These are phyloP conservation scores for Phoxinus dragarum DNA, from an alignment of 2,797 vertebrate species.

Conservation along the genomic window DNA sequence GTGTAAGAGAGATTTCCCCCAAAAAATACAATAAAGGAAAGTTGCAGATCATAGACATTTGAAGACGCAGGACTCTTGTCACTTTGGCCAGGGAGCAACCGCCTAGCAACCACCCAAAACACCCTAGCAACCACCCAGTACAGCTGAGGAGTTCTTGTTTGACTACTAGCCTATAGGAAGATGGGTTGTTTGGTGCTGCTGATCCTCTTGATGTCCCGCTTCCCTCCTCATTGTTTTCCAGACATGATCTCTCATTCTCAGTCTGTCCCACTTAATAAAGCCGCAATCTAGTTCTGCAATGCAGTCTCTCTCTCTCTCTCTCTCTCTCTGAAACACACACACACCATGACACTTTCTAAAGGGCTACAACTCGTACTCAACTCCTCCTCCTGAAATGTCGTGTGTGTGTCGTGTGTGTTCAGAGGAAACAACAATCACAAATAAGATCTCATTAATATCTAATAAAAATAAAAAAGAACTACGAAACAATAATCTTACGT, in stretches of 20 bases:
- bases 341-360: constrained; percentile 38
- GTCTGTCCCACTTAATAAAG: constrained; percentile 51
- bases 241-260: background rate
- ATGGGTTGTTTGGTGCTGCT: background rate
- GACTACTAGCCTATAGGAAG: background rate
- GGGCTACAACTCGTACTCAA: background rate
- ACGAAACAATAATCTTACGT: background rate
- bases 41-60: background rate
- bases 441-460: background rate
- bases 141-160: background rate
- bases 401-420: background rate
- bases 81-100: background rate
- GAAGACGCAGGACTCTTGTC: background rate
- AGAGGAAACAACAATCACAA: background rate
- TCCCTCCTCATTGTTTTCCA: constrained; percentile 11
- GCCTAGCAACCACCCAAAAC: background rate
- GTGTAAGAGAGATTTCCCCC: too few relatives aligned
- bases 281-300: constrained; percentile 36
- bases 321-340: constrained; percentile 27
- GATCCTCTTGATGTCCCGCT: background rate
- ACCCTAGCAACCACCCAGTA: too few relatives aligned
- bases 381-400: background rate
- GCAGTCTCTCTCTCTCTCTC: constrained; percentile 21
- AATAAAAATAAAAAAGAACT: too few relatives aligned
- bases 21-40: background rate